A percentile compares a stretch with the other conserved stretches of the same genome.
These are phyloP conservation scores for Zaprionus taronus DNA, from an alignment of 1,140 invertebrate species.

Conservation along the genomic window DNA sequence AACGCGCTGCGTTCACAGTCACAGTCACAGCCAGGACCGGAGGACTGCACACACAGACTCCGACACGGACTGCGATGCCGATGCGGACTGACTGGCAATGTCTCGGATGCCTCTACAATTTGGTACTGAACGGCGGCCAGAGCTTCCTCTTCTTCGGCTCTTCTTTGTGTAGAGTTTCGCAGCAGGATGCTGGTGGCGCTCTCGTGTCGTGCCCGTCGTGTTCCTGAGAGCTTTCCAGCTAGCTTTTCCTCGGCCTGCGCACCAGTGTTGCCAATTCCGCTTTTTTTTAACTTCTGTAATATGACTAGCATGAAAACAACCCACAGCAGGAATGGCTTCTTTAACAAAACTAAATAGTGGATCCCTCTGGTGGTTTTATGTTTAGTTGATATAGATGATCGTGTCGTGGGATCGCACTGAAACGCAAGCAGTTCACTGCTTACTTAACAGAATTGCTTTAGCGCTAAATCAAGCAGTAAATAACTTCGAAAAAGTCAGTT, in stretches of 20 bases:
- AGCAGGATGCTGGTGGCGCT: conserved; percentile 37
- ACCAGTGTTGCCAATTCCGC: background rate
- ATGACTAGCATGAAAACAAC: too few species aligned
- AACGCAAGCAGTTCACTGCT: too few species aligned
- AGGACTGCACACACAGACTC: conserved; percentile 64
- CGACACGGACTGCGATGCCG: conserved; percentile 45
- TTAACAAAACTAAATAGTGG: too few species aligned
- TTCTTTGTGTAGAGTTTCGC: conserved; percentile 56
- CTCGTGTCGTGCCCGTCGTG: conserved; percentile 15
- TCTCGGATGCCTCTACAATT: conserved; percentile 56
- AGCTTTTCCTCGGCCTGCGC: conserved; percentile 4
- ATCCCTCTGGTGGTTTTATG: too few species aligned
- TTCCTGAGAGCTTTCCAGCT: conserved; percentile 54
- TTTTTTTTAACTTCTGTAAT: background rate
- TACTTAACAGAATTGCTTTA: too few species aligned
- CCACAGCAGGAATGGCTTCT: too few species aligned
- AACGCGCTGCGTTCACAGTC: conserved; percentile 65
- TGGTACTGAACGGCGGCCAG: conserved; percentile 51
- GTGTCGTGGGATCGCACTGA: too few species aligned
- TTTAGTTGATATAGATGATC: too few species aligned
- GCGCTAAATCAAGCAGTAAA: too few species aligned
- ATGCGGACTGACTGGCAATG: conserved; percentile 57
- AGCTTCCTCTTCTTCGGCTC: conserved; percentile 51
- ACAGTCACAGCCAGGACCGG: conserved; percentile 2
- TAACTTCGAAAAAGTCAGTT: too few species aligned